Percentiles rank a stretch among this genome's conserved stretches.
Conservation (phyloP, 2,113 vertebrate species). For the Peromyscus californicus region DNA sequence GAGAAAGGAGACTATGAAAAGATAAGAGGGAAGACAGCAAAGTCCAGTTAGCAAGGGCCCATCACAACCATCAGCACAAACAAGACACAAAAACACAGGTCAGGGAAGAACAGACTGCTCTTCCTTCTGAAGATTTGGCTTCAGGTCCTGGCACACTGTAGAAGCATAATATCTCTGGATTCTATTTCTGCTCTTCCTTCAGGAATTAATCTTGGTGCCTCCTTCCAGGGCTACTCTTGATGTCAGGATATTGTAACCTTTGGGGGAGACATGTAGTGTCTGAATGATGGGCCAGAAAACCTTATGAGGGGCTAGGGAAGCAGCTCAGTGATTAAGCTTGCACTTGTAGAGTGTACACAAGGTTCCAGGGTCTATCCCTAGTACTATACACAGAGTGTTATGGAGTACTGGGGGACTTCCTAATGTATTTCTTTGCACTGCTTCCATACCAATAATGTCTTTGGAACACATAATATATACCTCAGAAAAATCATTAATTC, state of each 20-base stretch:
- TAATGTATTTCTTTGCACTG: not conserved
- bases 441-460: not conserved
- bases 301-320: not conserved
- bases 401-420: not conserved
- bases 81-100: not conserved
- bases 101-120: not conserved
- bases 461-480: not conserved
- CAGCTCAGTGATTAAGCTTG: not conserved
- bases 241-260: not conserved
- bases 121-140: not conserved
- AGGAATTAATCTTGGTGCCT: not conserved
- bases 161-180: rapidly evolving
- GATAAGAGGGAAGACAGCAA: not conserved
- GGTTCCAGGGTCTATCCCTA: not conserved
- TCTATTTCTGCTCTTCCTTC: not conserved
- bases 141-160: not conserved
- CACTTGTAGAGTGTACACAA: not conserved
- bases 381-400: not conserved
- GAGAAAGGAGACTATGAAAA: not conserved
- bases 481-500: not conserved
- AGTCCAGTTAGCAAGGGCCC: not conserved
- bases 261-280: not conserved
- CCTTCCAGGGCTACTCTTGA: not conserved
- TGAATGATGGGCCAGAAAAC: not conserved
- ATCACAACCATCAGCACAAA: not conserved